phyloP scores from a whole-genome alignment of 2,113 vertebrate species.

The Pygoscelis antarcticus region DNA sequence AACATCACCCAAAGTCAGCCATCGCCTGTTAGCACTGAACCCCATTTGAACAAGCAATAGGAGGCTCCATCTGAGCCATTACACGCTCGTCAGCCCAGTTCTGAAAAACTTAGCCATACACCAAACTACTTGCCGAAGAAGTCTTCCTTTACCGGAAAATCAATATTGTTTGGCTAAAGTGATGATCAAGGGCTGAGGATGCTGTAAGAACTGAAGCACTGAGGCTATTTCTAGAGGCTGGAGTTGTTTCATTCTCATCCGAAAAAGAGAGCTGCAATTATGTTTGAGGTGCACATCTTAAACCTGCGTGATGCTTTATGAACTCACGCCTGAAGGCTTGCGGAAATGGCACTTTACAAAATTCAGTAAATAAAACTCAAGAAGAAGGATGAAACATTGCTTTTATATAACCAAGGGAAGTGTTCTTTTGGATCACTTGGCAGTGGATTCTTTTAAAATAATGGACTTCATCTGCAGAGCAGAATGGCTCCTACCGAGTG shows the following conservation, averaged over 20 bases:
- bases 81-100: background rate
- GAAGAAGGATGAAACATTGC: background rate
- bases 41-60: background rate
- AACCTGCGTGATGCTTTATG: background rate
- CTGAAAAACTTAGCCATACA: background rate
- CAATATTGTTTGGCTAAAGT: background rate
- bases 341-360: background rate
- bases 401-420: background rate
- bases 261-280: background rate
- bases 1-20: background rate
- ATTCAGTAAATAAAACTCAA: background rate
- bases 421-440: background rate
- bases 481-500: background rate
- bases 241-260: background rate
- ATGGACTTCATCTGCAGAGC: slow-evolving; percentile 8
- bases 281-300: background rate
- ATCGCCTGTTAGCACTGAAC: background rate
- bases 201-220: background rate
- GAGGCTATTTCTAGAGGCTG: background rate
- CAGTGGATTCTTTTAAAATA: slow-evolving; percentile 26
- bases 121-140: background rate
- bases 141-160: background rate
- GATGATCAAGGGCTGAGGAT: background rate
- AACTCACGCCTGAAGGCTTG: rapidly evolving
- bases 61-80: background rate